A percentile compares a stretch with the other conserved stretches of the same genome.
Evolutionary conservation across 2,888 invertebrate genomes (phyloP).

Genomic region (Parthenolecanium corni): DNA sequence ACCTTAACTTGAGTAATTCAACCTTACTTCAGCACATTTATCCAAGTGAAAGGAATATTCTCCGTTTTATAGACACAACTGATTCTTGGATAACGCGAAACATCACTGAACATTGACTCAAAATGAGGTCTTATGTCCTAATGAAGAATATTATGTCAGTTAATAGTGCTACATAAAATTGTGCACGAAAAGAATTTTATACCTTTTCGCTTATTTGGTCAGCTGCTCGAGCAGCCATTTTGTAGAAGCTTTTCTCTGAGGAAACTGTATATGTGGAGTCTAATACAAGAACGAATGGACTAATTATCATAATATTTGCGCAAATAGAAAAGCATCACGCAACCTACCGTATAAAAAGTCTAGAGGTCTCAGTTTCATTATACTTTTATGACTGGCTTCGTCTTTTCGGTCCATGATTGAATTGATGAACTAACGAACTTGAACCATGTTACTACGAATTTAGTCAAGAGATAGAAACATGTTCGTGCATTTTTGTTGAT

Average conservation of each 20-base stretch:
- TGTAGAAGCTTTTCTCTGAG: not conserved
- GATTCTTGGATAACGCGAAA: constrained; percentile 1
- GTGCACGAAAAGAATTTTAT: too few relatives aligned
- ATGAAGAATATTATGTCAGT: too few relatives aligned
- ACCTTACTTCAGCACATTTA: not conserved
- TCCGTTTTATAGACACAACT: not conserved
- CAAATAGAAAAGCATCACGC: not conserved
- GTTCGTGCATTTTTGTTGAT: too few relatives aligned
- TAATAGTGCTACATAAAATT: too few relatives aligned
- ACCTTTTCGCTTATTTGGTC: not conserved
- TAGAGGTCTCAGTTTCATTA: constrained; percentile 3
- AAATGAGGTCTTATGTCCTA: not conserved
- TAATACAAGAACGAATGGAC: not conserved
- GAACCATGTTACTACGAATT: too few relatives aligned
- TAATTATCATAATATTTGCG: not conserved
- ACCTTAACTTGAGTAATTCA: too few relatives aligned
- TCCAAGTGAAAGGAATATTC: constrained; percentile 2
- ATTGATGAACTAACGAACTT: too few relatives aligned
- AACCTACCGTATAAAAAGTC: constrained; percentile 11
- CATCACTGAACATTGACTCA: constrained; percentile 9
- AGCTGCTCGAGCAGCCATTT: not conserved
- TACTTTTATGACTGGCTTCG: not conserved
- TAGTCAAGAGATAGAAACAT: too few relatives aligned
- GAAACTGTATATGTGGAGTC: not conserved
- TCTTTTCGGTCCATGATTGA: too few relatives aligned